These are phyloP conservation scores for Ephialtes manifestator DNA, from an alignment of 2,888 invertebrate genomes.

Conservation along the genomic window DNA sequence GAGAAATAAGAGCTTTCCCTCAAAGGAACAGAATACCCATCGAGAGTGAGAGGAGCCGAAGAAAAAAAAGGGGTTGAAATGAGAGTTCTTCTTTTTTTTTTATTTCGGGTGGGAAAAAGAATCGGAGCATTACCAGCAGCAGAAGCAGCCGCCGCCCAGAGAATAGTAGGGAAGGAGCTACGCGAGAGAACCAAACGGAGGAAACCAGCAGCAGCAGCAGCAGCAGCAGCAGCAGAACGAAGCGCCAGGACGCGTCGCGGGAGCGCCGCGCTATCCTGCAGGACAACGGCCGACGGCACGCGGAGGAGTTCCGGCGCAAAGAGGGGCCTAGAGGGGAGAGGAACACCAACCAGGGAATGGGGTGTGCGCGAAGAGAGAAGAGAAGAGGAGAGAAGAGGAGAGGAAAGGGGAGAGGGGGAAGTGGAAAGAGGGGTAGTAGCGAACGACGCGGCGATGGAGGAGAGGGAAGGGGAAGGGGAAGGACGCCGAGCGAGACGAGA, in stretches of 20 bases:
- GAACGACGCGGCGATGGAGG: conserved; percentile 42
- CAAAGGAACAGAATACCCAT: conserved; percentile 14
- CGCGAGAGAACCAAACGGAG: conserved; percentile 57
- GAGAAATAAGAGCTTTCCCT: conserved; percentile 35
- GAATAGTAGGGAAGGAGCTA: conserved; percentile 36
- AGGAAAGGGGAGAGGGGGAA: conserved; percentile 64
- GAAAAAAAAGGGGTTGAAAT: conserved; percentile 15
- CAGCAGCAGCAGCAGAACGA: conserved; percentile 29
- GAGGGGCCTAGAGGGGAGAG: conserved; percentile 63
- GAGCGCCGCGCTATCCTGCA: conserved; percentile 77
- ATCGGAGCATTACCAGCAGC: conserved; percentile 62
- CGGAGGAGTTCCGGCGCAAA: conserved; percentile 63
- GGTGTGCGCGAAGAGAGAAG: conserved; percentile 48
- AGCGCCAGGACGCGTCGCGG: conserved; percentile 64
- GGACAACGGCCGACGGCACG: conserved; percentile 77
- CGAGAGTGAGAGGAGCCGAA: conserved; percentile 14
- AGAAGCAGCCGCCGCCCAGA: conserved; percentile 68
- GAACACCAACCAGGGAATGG: conserved; percentile 61
- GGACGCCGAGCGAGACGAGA: conserved; percentile 72
- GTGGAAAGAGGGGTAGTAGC: conserved; percentile 60
- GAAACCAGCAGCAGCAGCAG: conserved; percentile 37
- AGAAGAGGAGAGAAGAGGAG: conserved; percentile 47
- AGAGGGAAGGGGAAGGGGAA: conserved; percentile 62
- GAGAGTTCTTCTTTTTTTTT: conserved; percentile 5
- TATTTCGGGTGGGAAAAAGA: conserved; percentile 63